phyloP scores from a whole-genome alignment of 2,113 vertebrate species.

The Phyllostomus discolor region DNA sequence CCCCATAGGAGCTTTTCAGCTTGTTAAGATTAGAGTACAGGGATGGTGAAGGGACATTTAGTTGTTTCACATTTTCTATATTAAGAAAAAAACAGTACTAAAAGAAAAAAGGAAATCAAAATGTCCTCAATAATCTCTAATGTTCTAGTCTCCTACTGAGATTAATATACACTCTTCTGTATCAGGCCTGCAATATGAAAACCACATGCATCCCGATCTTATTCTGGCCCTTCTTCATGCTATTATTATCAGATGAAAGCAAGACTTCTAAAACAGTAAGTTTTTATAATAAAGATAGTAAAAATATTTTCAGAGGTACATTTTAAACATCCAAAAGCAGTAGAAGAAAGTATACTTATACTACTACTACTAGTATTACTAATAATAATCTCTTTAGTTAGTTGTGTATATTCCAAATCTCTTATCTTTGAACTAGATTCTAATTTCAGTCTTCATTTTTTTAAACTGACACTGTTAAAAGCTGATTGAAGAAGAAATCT shows the following conservation, averaged over 20 bases:
- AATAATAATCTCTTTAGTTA: neutral
- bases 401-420: neutral
- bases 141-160: neutral
- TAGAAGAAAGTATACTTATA: neutral
- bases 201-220: slow-evolving; percentile 51
- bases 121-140: neutral
- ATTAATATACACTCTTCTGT: slow-evolving; percentile 50
- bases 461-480: slow-evolving; percentile 14
- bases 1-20: neutral
- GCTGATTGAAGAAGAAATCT: neutral
- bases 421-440: neutral
- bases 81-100: slow-evolving; percentile 6
- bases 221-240: slow-evolving; percentile 60
- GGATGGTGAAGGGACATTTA: neutral
- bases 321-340: neutral
- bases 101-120: slow-evolving; percentile 19
- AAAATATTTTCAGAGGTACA: slow-evolving; percentile 14
- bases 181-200: slow-evolving; percentile 77
- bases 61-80: neutral
- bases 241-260: slow-evolving; percentile 41
- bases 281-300: slow-evolving; percentile 35
- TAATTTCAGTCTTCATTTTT: slow-evolving; percentile 13
- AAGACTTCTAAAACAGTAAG: slow-evolving; percentile 77
- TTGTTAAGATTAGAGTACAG: neutral
- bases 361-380: neutral